These are phyloP conservation scores for Catharus fuscescens DNA, from an alignment of 2,113 vertebrate species.

Conservation along the genomic window DNA sequence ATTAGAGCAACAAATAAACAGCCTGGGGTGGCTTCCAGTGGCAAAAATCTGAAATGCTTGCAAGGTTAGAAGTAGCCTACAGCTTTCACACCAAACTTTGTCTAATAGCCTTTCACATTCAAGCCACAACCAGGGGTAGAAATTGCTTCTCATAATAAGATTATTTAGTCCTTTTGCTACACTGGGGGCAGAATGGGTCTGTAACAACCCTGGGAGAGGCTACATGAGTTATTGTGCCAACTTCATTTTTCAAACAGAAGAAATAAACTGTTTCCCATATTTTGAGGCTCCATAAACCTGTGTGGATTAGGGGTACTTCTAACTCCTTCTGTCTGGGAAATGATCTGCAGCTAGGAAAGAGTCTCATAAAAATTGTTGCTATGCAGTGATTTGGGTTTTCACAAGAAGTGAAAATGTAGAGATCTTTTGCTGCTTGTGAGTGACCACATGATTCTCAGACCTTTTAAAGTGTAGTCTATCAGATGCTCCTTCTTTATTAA, in stretches of 20 bases:
- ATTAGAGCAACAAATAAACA: not conserved
- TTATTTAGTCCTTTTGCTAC: not conserved
- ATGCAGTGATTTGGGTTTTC: not conserved
- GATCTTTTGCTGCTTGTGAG: not conserved
- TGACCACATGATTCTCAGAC: not conserved
- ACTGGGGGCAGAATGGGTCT: not conserved
- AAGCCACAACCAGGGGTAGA: not conserved
- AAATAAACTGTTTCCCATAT: not conserved
- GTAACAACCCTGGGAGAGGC: not conserved
- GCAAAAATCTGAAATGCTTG: not conserved
- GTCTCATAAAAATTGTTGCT: not conserved
- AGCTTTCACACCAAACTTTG: not conserved
- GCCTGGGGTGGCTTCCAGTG: not conserved
- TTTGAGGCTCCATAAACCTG: not conserved
- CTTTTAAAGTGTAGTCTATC: not conserved
- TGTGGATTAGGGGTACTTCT: not conserved
- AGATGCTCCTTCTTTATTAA: not conserved
- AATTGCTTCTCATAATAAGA: not conserved
- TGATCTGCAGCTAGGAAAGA: not conserved
- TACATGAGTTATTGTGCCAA: not conserved
- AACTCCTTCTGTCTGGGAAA: not conserved
- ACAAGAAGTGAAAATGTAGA: not conserved
- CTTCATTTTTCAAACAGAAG: not conserved
- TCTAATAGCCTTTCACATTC: not conserved
- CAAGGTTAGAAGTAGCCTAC: not conserved